Percentiles rank a stretch among this genome's conserved stretches.
phyloP scores from a whole-genome alignment of 2,888 invertebrate species.

The Scaptomyza reducta region DNA sequence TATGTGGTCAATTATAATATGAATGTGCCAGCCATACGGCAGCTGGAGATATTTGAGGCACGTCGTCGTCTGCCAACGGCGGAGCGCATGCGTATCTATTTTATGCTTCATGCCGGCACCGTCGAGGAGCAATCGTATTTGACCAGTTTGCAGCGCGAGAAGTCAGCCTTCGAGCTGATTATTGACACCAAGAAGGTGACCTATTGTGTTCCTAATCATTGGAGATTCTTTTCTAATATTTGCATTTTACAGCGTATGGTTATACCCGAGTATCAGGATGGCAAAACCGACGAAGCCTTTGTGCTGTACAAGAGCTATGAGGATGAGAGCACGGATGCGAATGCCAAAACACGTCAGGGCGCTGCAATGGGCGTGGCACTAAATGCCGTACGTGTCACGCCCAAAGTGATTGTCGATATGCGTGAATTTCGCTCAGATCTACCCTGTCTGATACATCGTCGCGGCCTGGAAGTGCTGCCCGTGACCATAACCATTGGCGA shows the following conservation, averaged over 20 bases:
- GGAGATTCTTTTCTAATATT: not conserved
- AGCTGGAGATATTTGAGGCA: constrained; percentile 93
- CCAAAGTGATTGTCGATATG: constrained; percentile 95
- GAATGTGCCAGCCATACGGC: constrained; percentile 93
- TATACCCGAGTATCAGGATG: constrained; percentile 94
- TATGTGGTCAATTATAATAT: constrained; percentile 96
- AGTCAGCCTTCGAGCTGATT: constrained; percentile 95
- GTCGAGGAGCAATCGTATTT: constrained; percentile 99
- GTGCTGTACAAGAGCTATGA: constrained; percentile 81
- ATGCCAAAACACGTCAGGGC: constrained; percentile 88
- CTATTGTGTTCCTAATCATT: not conserved
- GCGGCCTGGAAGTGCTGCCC: constrained; percentile 96
- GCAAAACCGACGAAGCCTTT: constrained; percentile 88
- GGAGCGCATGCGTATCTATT: constrained; percentile 90
- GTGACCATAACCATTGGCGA: constrained; percentile 96
- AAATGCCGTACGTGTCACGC: constrained; percentile 54
- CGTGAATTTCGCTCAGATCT: constrained; percentile 98
- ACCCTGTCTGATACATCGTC: constrained; percentile 95
- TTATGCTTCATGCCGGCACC: constrained; percentile 95
- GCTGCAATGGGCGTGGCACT: constrained; percentile 59
- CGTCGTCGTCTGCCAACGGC: constrained; percentile 85
- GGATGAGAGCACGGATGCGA: constrained; percentile 74
- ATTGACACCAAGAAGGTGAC: constrained; percentile 96
- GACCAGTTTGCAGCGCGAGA: constrained; percentile 94
- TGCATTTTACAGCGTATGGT: constrained; percentile 89